Evolutionary conservation across 2,888 invertebrate genomes (phyloP).

Genomic region (Parthenolecanium corni): DNA sequence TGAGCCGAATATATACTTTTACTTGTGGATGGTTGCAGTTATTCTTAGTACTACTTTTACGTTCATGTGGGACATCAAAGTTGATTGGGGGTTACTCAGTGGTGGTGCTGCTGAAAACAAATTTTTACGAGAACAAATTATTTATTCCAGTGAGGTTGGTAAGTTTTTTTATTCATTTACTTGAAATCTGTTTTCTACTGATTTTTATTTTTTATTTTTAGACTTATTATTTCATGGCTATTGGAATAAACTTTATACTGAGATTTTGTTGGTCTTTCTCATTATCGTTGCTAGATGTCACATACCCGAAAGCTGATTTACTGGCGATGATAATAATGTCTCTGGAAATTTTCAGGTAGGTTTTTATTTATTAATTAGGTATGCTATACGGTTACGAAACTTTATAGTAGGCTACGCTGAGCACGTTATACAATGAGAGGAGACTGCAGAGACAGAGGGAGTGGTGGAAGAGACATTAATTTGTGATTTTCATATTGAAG

Average conservation of each 20-base stretch:
- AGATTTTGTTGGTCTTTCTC: slow-evolving; percentile 67
- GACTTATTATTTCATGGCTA: slow-evolving; percentile 72
- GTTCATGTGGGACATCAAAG: slow-evolving; percentile 74
- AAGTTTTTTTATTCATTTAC: background rate
- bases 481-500: too few species aligned
- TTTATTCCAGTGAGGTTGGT: slow-evolving; percentile 61
- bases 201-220: slow-evolving; percentile 40
- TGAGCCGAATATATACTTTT: slow-evolving; percentile 49
- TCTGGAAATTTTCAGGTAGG: slow-evolving; percentile 53
- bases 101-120: slow-evolving; percentile 58
- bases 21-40: slow-evolving; percentile 56
- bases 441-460: too few species aligned
- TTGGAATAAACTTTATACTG: slow-evolving; percentile 64
- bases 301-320: slow-evolving; percentile 55
- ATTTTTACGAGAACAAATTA: slow-evolving; percentile 64
- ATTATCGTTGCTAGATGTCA: slow-evolving; percentile 52
- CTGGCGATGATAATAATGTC: slow-evolving; percentile 45
- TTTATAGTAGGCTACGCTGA: too few species aligned
- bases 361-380: too few species aligned
- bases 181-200: too few species aligned
- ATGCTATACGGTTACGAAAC: too few species aligned
- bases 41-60: slow-evolving; percentile 65
- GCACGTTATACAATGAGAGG: too few species aligned
- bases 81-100: slow-evolving; percentile 80
- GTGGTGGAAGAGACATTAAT: too few species aligned